A percentile compares a stretch with the other conserved stretches of the same genome.
These are phyloP conservation scores for Heliothis subflexa DNA, from an alignment of 1,140 invertebrate genomes.

Conservation along the genomic window DNA sequence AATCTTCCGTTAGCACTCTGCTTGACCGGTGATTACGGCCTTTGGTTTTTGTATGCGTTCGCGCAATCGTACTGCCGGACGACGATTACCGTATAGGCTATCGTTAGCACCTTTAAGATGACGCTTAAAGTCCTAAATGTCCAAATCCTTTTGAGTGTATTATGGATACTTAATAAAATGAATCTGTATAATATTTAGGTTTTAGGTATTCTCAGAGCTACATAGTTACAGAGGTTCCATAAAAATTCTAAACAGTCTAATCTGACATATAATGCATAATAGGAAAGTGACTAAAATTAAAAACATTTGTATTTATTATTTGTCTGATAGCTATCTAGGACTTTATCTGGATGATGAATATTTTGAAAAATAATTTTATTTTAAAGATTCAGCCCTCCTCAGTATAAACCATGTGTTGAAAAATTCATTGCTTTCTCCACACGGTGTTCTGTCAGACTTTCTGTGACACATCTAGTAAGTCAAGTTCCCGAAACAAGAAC, in stretches of 20 bases:
- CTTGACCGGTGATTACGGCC: slow-evolving; percentile 12
- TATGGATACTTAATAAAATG: no score
- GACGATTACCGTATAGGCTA: slow-evolving; percentile 22
- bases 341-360: no score
- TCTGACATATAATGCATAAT: no score
- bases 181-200: no score
- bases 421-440: background rate
- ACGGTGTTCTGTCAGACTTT: background rate
- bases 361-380: no score
- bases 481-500: slow-evolving; percentile 14
- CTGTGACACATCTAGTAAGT: slow-evolving; percentile 7
- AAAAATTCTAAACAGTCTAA: no score
- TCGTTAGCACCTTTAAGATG: slow-evolving; percentile 18
- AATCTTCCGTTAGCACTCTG: slow-evolving; percentile 13
- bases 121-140: background rate
- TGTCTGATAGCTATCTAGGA: no score
- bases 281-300: no score
- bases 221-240: no score
- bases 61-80: background rate
- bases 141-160: background rate
- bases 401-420: background rate
- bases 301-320: no score
- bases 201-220: no score
- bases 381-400: background rate
- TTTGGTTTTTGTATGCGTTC: slow-evolving; percentile 15